Conservation (phyloP, 1,140 invertebrate genomes). For the Habropoda laboriosa region DNA sequence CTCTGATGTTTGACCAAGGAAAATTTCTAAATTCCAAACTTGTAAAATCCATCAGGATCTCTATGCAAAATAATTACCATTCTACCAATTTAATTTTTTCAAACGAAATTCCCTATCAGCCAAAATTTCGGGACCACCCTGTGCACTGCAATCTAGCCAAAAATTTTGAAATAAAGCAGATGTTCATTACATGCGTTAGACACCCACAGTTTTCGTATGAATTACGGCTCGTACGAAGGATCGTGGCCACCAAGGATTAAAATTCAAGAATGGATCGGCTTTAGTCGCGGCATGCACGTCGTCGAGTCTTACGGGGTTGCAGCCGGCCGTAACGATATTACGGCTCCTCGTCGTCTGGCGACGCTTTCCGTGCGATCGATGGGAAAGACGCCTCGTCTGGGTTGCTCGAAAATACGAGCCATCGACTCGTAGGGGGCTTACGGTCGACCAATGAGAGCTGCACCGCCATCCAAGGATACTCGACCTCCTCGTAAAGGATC, state of each 20-base stretch:
- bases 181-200: no score
- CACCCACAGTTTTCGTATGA: no score
- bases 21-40: no score
- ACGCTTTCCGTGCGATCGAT: conserved; percentile 43
- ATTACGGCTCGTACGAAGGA: no score
- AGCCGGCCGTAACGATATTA: conserved; percentile 39
- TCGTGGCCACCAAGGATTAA: not conserved
- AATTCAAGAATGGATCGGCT: not conserved
- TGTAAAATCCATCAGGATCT: no score
- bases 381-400: conserved; percentile 38
- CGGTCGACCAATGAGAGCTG: conserved; percentile 17
- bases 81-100: no score
- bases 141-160: no score
- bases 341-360: conserved; percentile 43
- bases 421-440: conserved; percentile 14
- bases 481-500: conserved; percentile 11
- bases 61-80: no score
- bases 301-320: conserved; percentile 6
- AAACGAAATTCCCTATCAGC: no score
- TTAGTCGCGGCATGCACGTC: not conserved
- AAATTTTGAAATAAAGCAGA: no score
- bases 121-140: no score
- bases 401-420: conserved; percentile 39
- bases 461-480: conserved; percentile 10
- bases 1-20: no score